Percentiles rank a stretch among this genome's conserved stretches.
phyloP scores from a whole-genome alignment of 2,888 invertebrate genomes.

The Scaptomyza parva region DNA sequence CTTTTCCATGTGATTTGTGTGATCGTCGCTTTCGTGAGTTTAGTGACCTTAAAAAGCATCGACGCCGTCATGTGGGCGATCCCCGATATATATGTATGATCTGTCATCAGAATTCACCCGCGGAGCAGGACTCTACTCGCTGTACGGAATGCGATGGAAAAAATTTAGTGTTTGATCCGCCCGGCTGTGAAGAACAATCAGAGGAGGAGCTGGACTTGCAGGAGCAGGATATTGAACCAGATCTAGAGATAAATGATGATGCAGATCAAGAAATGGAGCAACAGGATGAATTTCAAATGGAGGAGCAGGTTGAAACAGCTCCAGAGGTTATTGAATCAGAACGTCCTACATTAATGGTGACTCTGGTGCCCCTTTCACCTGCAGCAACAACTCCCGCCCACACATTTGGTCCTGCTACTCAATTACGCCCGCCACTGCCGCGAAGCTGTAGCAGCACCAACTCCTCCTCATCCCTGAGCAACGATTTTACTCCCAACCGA shows the following conservation, averaged over 20 bases:
- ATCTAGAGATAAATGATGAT: not conserved
- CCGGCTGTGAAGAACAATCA: conserved; percentile 18
- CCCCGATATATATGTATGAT: conserved; percentile 82
- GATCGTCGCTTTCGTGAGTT: conserved; percentile 84
- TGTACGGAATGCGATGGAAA: conserved; percentile 81
- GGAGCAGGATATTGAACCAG: conserved; percentile 7
- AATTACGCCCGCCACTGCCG: conserved; percentile 39
- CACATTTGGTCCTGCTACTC: conserved; percentile 2
- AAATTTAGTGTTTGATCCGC: conserved; percentile 58
- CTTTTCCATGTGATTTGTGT: conserved; percentile 84
- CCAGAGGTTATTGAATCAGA: conserved; percentile 1
- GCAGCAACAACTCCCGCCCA: conserved; percentile 6
- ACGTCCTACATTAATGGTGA: conserved; percentile 48
- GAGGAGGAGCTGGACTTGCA: conserved; percentile 8
- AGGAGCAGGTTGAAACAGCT: not conserved
- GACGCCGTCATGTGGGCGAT: conserved; percentile 81
- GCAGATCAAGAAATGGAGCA: conserved; percentile 1
- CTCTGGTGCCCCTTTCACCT: conserved; percentile 41
- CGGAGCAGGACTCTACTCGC: conserved; percentile 82
- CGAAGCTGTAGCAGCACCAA: conserved; percentile 67
- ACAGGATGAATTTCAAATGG: conserved; percentile 3
- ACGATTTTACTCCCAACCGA: conserved; percentile 40
- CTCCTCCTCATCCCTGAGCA: conserved; percentile 70
- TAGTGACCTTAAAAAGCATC: conserved; percentile 84
- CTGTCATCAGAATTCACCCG: conserved; percentile 76